Evolutionary conservation across 2,888 invertebrate species (phyloP).

Genomic region (Sphecodes monilicornis): DNA sequence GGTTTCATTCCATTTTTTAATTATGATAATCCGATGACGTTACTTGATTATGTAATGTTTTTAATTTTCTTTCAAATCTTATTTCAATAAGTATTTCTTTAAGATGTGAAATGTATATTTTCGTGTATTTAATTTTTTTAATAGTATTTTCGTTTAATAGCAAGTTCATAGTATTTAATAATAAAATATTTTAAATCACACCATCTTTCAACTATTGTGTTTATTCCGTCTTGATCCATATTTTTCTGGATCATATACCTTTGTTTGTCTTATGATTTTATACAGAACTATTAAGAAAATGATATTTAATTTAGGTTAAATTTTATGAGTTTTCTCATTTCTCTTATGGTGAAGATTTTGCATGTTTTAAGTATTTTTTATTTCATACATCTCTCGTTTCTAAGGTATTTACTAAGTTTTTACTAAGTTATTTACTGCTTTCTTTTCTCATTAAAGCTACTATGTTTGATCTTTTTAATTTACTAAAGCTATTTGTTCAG

Average conservation of each 20-base stretch:
- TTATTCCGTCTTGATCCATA: neutral
- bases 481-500: neutral
- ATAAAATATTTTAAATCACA: constrained; percentile 4
- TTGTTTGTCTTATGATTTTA: neutral
- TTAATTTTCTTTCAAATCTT: neutral
- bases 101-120: too few relatives aligned
- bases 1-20: neutral
- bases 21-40: neutral
- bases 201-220: too few relatives aligned
- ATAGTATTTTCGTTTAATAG: neutral
- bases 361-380: neutral
- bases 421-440: neutral
- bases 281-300: neutral
- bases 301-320: neutral
- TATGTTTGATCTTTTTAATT: neutral
- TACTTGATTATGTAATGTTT: neutral
- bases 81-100: neutral
- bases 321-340: neutral
- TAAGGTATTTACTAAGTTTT: neutral
- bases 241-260: neutral
- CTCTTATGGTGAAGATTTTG: neutral
- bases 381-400: neutral
- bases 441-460: neutral
- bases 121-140: neutral
- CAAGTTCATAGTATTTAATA: neutral